Evolutionary conservation across 2,797 vertebrate genomes (phyloP), one percentile per base, ranked within the genome.

Genomic region (Tragopan temminckii): DNA sequence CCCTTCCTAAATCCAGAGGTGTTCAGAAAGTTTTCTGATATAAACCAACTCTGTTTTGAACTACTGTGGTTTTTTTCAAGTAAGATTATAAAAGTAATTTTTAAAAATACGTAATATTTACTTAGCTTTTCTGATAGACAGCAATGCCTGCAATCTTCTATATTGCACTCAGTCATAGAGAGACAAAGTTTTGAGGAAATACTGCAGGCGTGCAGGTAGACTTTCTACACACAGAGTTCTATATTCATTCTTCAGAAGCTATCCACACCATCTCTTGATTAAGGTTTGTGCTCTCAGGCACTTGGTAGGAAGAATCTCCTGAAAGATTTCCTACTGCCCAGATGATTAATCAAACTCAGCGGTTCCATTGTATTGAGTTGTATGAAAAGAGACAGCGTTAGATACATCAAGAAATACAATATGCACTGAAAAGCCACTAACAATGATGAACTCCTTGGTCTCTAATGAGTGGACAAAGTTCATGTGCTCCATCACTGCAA

Each of bases 401-500:
- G 23, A 62, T 9, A 35, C 29, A 62, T 31, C 72, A 84, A 63
- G 86, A 90, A 95, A 89, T 38, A 67, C 1, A 42, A 36, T 5
- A 21, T 2, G 18, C 48, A 48, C 25, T n/a, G 63, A 88, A 79
- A 86, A 92, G 74, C 17, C 81, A 69, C 57, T 24, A 93, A 80
- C 67, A 84, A 48, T 9, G 59, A 88, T 55, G 76, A 90, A 84
- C 66, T 80, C 67, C 58, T 72, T 52, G 45, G 75, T 89, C 62
- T 70, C 52, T 90, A 91, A 87, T 16, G 52, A 80, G 16, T 9
- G 3, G 67, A 86, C 42, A 83, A 94, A 89, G 81, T 80, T 76
- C 74, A 77, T 3, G 27, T 36, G 64, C 70, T 91, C 79, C 77
- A 88, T 86, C 81, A 89, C 31, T 84, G 76, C 63, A 89, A 75